These are phyloP conservation scores for Astropecten irregularis DNA, from an alignment of 53 echinoderm and acorn worm species.

Conservation along the genomic window DNA sequence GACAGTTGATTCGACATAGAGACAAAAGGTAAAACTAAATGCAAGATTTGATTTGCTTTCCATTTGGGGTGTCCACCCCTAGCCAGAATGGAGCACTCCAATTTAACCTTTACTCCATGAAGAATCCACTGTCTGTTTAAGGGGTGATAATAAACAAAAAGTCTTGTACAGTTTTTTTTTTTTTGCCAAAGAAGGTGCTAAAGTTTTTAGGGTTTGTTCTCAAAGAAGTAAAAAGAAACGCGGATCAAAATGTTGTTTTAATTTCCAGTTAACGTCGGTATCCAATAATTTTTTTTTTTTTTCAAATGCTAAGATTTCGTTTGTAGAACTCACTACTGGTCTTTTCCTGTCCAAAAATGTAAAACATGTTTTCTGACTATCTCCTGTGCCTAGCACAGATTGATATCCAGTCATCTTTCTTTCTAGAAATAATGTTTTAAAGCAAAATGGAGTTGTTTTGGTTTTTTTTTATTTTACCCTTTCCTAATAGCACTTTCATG, in stretches of 20 bases:
- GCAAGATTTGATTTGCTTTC: too few relatives aligned
- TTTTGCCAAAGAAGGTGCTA: conserved; percentile 59
- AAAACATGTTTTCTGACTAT: too few relatives aligned
- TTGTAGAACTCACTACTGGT: too few relatives aligned
- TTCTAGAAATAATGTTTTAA: too few relatives aligned
- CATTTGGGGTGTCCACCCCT: too few relatives aligned
- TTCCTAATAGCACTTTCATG: too few relatives aligned
- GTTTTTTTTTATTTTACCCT: too few relatives aligned
- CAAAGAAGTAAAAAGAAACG: background rate
- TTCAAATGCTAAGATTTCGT: background rate
- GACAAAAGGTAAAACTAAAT: too few relatives aligned
- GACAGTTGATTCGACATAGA: conserved; percentile 4
- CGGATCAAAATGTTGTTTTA: conserved; percentile 18
- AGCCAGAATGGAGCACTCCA: background rate
- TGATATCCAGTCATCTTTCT: too few relatives aligned
- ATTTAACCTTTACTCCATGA: background rate
- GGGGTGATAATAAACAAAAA: background rate
- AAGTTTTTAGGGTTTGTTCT: conserved; percentile 9
- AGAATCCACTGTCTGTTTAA: conserved; percentile 32
- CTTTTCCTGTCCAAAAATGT: too few relatives aligned
- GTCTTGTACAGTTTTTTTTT: conserved; percentile 26
- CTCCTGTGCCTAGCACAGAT: too few relatives aligned
- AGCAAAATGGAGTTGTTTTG: too few relatives aligned
- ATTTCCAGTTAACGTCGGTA: background rate
- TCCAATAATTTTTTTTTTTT: background rate